phyloP scores from a whole-genome alignment of 2,113 vertebrate species.

The Muntiacus reevesi region DNA sequence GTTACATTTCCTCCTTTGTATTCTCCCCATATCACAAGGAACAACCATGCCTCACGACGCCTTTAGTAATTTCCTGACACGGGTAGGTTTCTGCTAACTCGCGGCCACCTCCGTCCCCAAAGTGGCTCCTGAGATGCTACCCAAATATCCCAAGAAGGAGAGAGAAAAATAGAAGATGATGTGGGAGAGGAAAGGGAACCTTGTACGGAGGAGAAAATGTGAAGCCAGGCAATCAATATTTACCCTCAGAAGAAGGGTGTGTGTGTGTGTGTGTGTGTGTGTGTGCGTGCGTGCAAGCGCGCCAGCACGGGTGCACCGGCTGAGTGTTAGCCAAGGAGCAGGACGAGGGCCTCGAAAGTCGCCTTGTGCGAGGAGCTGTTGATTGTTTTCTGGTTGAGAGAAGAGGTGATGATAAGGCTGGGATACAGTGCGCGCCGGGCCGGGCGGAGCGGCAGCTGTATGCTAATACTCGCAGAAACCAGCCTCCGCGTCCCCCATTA shows the following conservation, averaged over 20 bases:
- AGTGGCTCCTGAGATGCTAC: neutral
- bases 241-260: neutral
- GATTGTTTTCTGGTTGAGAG: conserved; percentile 76
- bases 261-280: neutral
- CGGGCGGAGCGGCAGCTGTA: conserved; percentile 89
- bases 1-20: conserved; percentile 16
- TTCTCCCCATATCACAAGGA: neutral
- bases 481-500: conserved; percentile 70
- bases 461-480: conserved; percentile 89
- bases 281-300: neutral
- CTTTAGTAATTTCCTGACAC: neutral
- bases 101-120: neutral
- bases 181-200: neutral
- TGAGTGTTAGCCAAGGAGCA: neutral
- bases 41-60: neutral
- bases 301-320: neutral
- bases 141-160: neutral
- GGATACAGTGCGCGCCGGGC: conserved; percentile 73
- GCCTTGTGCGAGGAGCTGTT: conserved; percentile 58
- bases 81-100: neutral
- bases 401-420: conserved; percentile 72
- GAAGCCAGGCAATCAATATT: conserved; percentile 34
- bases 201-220: neutral
- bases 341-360: conserved; percentile 17
- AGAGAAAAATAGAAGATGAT: neutral